Evolutionary conservation across 2,888 invertebrate genomes (phyloP).

Genomic region (Gandaritis pyraliata): DNA sequence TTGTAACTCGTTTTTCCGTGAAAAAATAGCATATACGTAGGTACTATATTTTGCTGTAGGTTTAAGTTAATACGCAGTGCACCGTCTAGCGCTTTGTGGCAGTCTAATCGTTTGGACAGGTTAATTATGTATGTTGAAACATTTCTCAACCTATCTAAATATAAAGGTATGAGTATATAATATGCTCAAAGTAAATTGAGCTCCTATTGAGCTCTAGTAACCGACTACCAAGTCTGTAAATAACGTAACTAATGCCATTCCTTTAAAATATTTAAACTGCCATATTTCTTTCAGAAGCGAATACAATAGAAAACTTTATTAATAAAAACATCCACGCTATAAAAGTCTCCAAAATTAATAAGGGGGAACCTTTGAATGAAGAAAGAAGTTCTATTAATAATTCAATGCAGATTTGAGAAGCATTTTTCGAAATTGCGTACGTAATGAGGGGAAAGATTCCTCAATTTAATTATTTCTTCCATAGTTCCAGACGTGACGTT

Average conservation of each 20-base stretch:
- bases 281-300: neutral
- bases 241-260: no score
- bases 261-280: no score
- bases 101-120: conserved; percentile 22
- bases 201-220: no score
- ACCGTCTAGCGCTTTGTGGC: conserved; percentile 11
- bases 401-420: conserved; percentile 10
- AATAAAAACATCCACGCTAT: neutral
- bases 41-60: no score
- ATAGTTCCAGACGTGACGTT: conserved; percentile 4
- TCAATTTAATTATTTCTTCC: conserved; percentile 19
- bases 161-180: no score
- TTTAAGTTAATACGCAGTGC: no score
- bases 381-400: neutral
- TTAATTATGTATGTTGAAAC: conserved; percentile 16
- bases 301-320: neutral
- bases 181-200: neutral
- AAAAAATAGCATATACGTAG: no score
- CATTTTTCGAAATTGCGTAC: neutral
- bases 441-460: conserved; percentile 16
- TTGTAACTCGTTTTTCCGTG: no score
- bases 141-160: neutral
- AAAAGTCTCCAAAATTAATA: conserved; percentile 10
- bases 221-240: no score
- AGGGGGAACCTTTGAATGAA: neutral